A percentile compares a stretch with the other conserved stretches of the same genome.
phyloP scores from a whole-genome alignment of 1,140 invertebrate species.

The Galleria mellonella region DNA sequence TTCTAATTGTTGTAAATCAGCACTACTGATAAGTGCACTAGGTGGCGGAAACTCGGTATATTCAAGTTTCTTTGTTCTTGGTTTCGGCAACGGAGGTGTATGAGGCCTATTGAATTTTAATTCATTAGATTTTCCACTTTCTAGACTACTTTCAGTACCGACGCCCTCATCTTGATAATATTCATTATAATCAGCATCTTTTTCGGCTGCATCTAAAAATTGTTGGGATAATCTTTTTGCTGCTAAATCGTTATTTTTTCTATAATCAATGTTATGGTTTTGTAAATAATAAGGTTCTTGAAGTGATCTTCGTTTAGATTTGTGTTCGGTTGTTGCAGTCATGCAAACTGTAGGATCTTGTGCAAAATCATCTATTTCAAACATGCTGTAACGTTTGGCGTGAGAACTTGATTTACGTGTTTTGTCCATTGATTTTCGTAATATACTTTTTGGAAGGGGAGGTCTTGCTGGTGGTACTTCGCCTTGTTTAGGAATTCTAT shows the following conservation, averaged over 20 bases:
- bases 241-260: conserved; percentile 78
- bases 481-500: conserved; percentile 59
- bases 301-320: conserved; percentile 80
- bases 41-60: conserved; percentile 66
- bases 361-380: conserved; percentile 80
- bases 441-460: conserved; percentile 82
- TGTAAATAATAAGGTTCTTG: conserved; percentile 83
- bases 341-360: conserved; percentile 65
- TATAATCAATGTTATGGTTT: conserved; percentile 75
- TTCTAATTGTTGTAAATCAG: conserved; percentile 81
- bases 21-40: conserved; percentile 74
- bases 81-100: conserved; percentile 69
- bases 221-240: conserved; percentile 72
- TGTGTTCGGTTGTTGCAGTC: conserved; percentile 70
- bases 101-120: conserved; percentile 68
- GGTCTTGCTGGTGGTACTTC: conserved; percentile 80
- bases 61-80: conserved; percentile 61
- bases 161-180: conserved; percentile 71
- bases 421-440: conserved; percentile 77
- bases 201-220: conserved; percentile 68
- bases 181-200: conserved; percentile 71
- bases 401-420: conserved; percentile 72
- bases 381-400: conserved; percentile 86
- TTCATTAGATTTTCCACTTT: conserved; percentile 73
- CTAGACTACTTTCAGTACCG: conserved; percentile 71